Percentiles rank a stretch among this genome's conserved stretches.
These are phyloP conservation scores for Platycercus adscitus DNA, from an alignment of 2,113 vertebrate genomes.

Conservation along the genomic window DNA sequence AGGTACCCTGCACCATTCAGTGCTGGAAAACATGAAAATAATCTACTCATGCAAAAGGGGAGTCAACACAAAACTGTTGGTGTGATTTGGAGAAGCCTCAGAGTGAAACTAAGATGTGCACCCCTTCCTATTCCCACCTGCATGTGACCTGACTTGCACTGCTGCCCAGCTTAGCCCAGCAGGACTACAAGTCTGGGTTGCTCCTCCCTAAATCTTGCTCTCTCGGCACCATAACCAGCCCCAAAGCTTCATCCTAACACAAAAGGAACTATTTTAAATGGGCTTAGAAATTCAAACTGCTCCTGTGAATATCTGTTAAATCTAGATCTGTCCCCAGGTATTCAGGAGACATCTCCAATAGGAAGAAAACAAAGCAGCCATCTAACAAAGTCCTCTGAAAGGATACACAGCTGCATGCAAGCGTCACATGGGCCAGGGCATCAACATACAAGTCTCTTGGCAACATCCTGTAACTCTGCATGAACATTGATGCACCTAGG, in stretches of 20 bases:
- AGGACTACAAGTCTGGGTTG: not conserved
- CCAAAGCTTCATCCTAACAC: not conserved
- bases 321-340: not conserved
- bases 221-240: not conserved
- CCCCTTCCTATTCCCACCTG: accelerated
- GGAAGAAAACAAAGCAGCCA: not conserved
- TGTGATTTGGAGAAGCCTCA: not conserved
- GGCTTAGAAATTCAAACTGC: not conserved
- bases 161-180: not conserved
- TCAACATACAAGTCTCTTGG: accelerated
- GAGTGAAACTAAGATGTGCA: not conserved
- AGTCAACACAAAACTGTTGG: not conserved
- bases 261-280: not conserved
- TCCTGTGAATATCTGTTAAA: not conserved
- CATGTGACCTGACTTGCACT: not conserved
- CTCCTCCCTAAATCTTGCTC: accelerated
- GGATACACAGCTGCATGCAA: not conserved
- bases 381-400: not conserved
- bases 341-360: not conserved
- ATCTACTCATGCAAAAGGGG: not conserved
- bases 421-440: not conserved
- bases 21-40: not conserved
- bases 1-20: accelerated
- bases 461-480: not conserved
- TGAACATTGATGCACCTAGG: not conserved